Evolutionary conservation across 2,797 vertebrate species (phyloP).

Genomic region (Diplodus sargus): DNA sequence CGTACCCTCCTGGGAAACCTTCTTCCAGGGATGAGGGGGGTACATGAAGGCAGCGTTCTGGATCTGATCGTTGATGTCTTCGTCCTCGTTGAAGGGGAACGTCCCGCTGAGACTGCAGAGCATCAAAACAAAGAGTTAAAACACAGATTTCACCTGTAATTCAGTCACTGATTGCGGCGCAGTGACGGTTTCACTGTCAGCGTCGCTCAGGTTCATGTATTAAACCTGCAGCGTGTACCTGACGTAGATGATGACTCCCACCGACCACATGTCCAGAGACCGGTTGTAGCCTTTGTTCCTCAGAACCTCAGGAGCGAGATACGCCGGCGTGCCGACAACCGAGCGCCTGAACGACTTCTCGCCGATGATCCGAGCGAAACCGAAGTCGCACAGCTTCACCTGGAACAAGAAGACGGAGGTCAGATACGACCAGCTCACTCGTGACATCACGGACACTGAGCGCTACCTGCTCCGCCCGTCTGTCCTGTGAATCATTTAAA

Average conservation of each 20-base stretch:
- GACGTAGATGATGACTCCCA: constrained; percentile 97
- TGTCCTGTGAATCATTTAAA: neutral
- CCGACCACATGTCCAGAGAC: constrained; percentile 98
- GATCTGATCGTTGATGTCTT: constrained; percentile 98
- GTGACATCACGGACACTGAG: neutral
- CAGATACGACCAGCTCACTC: too few species aligned
- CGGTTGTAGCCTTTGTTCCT: constrained; percentile 98
- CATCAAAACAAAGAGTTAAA: neutral
- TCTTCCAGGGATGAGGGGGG: constrained; percentile 97
- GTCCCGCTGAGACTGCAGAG: constrained; percentile 92
- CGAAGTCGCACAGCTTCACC: constrained; percentile 98
- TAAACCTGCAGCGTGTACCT: constrained; percentile 52
- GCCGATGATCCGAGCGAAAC: constrained; percentile 97
- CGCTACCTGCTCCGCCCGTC: neutral
- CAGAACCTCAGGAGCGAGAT: constrained; percentile 95
- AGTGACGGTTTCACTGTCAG: too few species aligned
- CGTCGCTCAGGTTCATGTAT: too few species aligned
- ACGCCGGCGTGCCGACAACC: constrained; percentile 96
- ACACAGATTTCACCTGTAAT: neutral
- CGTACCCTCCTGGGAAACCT: constrained; percentile 93
- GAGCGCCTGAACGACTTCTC: constrained; percentile 97
- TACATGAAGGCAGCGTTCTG: constrained; percentile 99
- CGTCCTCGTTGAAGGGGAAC: constrained; percentile 97
- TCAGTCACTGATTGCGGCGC: too few species aligned
- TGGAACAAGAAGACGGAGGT: constrained; percentile 55